A percentile compares a stretch with the other conserved stretches of the same genome.
Evolutionary conservation across 2,888 invertebrate genomes (phyloP).

Genomic region (Limnephilus rhombicus): DNA sequence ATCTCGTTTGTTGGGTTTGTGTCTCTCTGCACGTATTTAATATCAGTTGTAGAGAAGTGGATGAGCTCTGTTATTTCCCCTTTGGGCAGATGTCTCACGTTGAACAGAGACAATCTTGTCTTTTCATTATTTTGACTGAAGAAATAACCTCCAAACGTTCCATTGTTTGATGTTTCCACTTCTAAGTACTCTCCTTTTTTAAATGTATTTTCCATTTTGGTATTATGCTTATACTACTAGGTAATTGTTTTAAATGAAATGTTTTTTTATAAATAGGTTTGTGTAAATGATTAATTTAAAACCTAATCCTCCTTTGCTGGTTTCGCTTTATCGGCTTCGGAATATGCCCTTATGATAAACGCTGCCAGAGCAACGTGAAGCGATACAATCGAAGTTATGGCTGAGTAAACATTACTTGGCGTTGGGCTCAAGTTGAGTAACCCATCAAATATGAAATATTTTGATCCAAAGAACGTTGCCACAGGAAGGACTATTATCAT

Average conservation of each 20-base stretch:
- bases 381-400: conserved; percentile 85
- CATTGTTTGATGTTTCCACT: conserved; percentile 74
- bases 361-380: conserved; percentile 87
- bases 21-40: conserved; percentile 70
- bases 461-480: conserved; percentile 84
- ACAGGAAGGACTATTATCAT: conserved; percentile 88
- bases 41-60: conserved; percentile 74
- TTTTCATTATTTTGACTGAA: conserved; percentile 74
- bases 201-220: conserved; percentile 74
- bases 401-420: conserved; percentile 87
- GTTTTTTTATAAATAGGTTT: neutral
- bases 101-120: conserved; percentile 74
- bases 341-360: conserved; percentile 89
- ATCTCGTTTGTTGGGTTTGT: conserved; percentile 72
- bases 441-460: conserved; percentile 85
- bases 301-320: conserved; percentile 75
- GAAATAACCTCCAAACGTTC: conserved; percentile 75
- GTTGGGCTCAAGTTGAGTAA: conserved; percentile 77
- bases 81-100: conserved; percentile 73
- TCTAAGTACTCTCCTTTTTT: conserved; percentile 76
- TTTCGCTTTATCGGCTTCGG: conserved; percentile 75
- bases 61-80: conserved; percentile 71
- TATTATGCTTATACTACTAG: conserved; percentile 52
- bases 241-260: neutral
- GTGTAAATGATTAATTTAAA: conserved; percentile 21